phyloP scores from a whole-genome alignment of 2,888 invertebrate species.

The Coelinius sp. region DNA sequence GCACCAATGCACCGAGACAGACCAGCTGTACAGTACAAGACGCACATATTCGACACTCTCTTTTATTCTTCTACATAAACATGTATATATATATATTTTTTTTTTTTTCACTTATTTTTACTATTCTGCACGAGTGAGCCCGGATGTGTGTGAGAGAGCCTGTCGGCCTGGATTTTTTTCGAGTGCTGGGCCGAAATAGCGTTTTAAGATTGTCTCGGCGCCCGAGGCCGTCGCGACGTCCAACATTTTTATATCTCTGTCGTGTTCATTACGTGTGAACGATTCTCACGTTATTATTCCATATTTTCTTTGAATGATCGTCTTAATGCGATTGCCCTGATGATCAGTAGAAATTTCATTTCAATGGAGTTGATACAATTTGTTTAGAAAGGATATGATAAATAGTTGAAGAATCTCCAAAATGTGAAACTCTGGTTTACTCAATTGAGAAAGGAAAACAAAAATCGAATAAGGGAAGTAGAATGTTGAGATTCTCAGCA shows the following conservation, averaged over 20 bases:
- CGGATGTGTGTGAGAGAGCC: slow-evolving; percentile 16
- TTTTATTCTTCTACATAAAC: neutral
- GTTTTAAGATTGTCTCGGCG: slow-evolving; percentile 39
- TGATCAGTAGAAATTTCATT: too few species aligned
- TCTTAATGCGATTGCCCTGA: too few species aligned
- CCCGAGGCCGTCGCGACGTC: slow-evolving; percentile 15
- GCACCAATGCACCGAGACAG: slow-evolving; percentile 32
- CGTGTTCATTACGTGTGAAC: neutral
- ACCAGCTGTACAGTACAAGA: neutral
- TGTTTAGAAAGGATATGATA: too few species aligned
- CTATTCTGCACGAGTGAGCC: slow-evolving; percentile 2
- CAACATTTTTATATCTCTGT: slow-evolving; percentile 1
- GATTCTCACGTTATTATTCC: neutral
- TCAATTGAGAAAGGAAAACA: neutral
- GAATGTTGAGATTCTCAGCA: slow-evolving; percentile 29
- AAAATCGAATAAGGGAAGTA: slow-evolving; percentile 9
- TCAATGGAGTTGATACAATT: too few species aligned
- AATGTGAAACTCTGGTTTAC: neutral
- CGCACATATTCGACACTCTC: neutral
- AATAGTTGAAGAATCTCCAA: too few species aligned
- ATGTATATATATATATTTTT: neutral
- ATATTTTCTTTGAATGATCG: too few species aligned
- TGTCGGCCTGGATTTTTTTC: slow-evolving; percentile 33
- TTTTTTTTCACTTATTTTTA: too few species aligned
- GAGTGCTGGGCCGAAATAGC: slow-evolving; percentile 48